Conservation (phyloP, 2,113 vertebrate genomes). For the Pteropus alecto region DNA sequence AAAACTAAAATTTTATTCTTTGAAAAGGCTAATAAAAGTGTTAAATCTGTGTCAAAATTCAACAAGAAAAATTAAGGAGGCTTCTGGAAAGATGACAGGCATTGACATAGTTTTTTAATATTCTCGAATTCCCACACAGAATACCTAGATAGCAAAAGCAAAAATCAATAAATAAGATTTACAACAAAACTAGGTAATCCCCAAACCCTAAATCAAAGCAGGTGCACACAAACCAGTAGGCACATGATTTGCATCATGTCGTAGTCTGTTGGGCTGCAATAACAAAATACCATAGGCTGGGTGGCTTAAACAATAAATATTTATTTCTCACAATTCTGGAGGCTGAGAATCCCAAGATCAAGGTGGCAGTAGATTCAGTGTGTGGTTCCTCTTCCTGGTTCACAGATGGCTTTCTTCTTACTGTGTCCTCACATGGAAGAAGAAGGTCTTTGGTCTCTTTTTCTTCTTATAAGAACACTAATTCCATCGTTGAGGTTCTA, state of each 20-base stretch:
- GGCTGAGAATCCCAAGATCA: not conserved
- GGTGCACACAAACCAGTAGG: not conserved
- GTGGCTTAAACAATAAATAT: not conserved
- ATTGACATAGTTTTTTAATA: not conserved
- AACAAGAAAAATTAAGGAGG: not conserved
- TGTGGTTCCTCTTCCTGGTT: not conserved
- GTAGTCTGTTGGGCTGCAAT: not conserved
- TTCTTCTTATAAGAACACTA: not conserved
- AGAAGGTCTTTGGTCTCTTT: not conserved
- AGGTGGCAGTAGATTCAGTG: not conserved
- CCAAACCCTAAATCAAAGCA: not conserved
- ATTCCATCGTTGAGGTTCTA: not conserved
- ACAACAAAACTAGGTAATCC: not conserved
- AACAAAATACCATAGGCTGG: not conserved
- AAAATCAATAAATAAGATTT: not conserved
- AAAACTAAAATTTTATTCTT: not conserved
- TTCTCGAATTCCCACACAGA: not conserved
- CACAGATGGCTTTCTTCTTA: not conserved
- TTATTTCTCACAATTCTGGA: not conserved
- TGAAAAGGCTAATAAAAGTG: not conserved
- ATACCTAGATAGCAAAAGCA: not conserved
- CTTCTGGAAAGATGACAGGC: not conserved
- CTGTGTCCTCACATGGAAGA: not conserved
- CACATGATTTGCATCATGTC: not conserved
- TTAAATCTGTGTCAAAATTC: not conserved